Conservation (phyloP, 2,113 vertebrate species). For the Ifrita kowaldi region DNA sequence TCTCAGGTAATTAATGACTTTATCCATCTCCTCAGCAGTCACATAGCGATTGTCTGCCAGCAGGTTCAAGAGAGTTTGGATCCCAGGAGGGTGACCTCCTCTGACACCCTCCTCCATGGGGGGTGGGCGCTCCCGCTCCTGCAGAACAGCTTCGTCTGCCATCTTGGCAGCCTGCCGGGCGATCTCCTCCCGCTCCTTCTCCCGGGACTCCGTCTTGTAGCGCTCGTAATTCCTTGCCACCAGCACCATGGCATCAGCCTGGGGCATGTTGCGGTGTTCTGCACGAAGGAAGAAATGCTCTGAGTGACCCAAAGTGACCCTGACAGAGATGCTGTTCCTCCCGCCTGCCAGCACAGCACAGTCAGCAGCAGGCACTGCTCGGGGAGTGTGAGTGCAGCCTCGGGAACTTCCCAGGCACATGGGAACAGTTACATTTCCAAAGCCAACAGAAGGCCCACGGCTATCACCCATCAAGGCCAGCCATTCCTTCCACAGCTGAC, state of each 20-base stretch:
- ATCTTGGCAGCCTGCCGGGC: constrained; percentile 95
- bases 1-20: constrained; percentile 87
- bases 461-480: neutral
- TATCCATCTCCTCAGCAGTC: constrained; percentile 87
- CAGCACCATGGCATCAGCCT: constrained; percentile 94
- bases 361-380: neutral
- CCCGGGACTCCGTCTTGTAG: constrained; percentile 89
- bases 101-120: constrained; percentile 66
- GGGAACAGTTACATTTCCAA: neutral
- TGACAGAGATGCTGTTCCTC: neutral
- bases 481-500: neutral
- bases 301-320: neutral
- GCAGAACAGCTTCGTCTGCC: constrained; percentile 89
- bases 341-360: neutral
- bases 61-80: constrained; percentile 77
- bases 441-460: neutral
- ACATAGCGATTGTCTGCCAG: constrained; percentile 86
- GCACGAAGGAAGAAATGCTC: neutral
- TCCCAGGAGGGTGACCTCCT: constrained; percentile 69
- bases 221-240: constrained; percentile 91
- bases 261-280: constrained; percentile 99
- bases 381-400: neutral
- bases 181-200: constrained; percentile 92
- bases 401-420: neutral
- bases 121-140: constrained; percentile 83